Conservation (phyloP, 2,113 vertebrate species). For the Rhagologus leucostigma region DNA sequence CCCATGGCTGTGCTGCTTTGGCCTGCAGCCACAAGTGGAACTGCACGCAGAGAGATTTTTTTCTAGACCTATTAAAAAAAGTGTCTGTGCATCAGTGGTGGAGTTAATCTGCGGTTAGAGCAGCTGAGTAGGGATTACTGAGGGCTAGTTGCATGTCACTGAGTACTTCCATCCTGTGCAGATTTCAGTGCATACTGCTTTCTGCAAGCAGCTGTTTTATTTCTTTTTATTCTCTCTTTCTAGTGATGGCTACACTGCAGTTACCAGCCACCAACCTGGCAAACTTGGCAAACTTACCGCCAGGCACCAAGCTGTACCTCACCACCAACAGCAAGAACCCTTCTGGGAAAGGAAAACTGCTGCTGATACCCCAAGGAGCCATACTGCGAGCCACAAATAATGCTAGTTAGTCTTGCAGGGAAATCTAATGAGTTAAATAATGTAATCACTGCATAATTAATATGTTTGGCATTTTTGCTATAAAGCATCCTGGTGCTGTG, state of each 20-base stretch:
- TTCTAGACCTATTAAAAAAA: background rate
- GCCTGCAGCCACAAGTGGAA: background rate
- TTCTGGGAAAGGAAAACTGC: conserved; percentile 95
- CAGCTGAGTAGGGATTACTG: background rate
- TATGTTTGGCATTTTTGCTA: conserved; percentile 3
- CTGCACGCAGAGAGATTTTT: background rate
- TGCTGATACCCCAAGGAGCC: conserved; percentile 97
- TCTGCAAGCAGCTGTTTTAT: background rate
- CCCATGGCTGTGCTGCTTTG: background rate
- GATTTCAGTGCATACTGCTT: background rate
- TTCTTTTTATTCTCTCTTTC: conserved; percentile 27
- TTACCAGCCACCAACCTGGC: conserved; percentile 95
- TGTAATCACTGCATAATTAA: conserved; percentile 30
- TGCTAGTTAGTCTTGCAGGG: conserved; percentile 74
- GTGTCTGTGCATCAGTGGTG: background rate
- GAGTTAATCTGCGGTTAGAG: background rate
- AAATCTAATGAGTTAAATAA: conserved; percentile 57
- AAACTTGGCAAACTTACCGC: conserved; percentile 93
- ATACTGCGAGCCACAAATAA: conserved; percentile 90
- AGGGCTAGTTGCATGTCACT: background rate
- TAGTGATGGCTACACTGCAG: conserved; percentile 97
- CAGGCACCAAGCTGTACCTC: conserved; percentile 97
- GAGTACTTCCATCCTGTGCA: background rate
- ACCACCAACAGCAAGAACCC: conserved; percentile 98
- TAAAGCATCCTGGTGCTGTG: background rate